These are phyloP conservation scores for Gila robusta DNA, from an alignment of 2,797 vertebrate species.

Conservation along the genomic window DNA sequence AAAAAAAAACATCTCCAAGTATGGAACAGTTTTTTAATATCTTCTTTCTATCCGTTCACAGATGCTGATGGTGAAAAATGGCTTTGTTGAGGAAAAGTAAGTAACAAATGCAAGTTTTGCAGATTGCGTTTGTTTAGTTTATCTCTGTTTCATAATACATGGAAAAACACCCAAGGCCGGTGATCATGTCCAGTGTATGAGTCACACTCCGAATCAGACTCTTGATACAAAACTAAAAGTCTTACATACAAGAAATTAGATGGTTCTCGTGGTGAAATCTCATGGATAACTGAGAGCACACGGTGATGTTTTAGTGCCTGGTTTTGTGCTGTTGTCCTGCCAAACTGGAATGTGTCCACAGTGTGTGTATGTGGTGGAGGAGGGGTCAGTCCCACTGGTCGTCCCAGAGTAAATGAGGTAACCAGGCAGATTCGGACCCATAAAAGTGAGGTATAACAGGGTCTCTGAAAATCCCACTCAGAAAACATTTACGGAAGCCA, in stretches of 20 bases:
- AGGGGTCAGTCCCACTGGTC: slow-evolving; percentile 30
- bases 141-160: background rate
- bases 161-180: background rate
- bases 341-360: slow-evolving; percentile 41
- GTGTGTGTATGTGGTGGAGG: slow-evolving; percentile 26
- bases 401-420: slow-evolving; percentile 51
- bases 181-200: background rate
- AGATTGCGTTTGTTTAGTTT: background rate
- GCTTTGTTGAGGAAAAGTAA: slow-evolving; percentile 77
- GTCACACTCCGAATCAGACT: background rate
- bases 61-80: slow-evolving; percentile 71
- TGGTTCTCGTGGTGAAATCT: background rate
- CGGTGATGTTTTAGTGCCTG: slow-evolving; percentile 2
- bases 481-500: background rate
- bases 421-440: slow-evolving; percentile 46
- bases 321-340: slow-evolving; percentile 7
- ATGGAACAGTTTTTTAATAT: background rate
- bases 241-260: background rate
- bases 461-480: slow-evolving; percentile 9
- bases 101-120: slow-evolving; percentile 44
- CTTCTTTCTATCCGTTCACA: slow-evolving; percentile 56
- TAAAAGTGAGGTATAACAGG: slow-evolving; percentile 1
- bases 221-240: background rate
- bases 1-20: background rate
- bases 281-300: background rate